phyloP scores from a whole-genome alignment of 2,797 vertebrate genomes.

The Schizopygopsis pylzovi region DNA sequence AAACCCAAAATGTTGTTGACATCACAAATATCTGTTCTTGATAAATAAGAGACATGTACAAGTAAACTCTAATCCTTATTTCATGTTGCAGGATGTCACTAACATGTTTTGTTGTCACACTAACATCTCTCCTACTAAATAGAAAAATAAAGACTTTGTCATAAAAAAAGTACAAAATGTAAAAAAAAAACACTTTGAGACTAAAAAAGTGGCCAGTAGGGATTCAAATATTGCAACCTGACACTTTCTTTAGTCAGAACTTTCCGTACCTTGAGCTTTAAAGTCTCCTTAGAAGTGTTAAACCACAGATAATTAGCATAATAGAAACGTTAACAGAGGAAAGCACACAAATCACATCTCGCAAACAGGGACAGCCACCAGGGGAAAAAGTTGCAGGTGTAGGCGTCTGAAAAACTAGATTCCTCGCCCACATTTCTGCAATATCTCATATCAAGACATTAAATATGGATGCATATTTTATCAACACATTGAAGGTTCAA shows the following conservation, averaged over 20 bases:
- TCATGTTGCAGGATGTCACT: not conserved
- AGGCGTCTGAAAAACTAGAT: conserved; percentile 32
- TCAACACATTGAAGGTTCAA: conserved; percentile 46
- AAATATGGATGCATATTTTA: conserved; percentile 51
- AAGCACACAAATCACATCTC: conserved; percentile 48
- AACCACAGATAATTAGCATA: conserved; percentile 66
- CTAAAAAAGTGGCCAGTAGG: conserved; percentile 53
- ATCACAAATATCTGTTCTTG: not conserved
- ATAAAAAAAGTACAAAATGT: conserved; percentile 1
- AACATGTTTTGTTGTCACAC: conserved; percentile 10
- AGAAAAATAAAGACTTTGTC: conserved; percentile 14
- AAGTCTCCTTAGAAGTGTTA: conserved; percentile 66
- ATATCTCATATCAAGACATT: conserved; percentile 45
- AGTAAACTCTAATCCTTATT: not conserved
- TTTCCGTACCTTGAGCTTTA: conserved; percentile 62
- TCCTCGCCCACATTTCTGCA: conserved; percentile 42
- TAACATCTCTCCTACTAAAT: not conserved
- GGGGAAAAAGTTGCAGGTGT: conserved; percentile 48
- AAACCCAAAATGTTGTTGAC: not conserved
- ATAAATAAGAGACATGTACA: not conserved
- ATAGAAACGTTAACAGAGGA: conserved; percentile 64
- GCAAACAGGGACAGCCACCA: conserved; percentile 56
- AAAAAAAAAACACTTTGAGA: conserved; percentile 28
- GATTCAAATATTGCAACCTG: conserved; percentile 68
- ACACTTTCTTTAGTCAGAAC: conserved; percentile 59